These are phyloP conservation scores for Mormoops blainvillei DNA, from an alignment of 2,113 vertebrate genomes.

Conservation along the genomic window DNA sequence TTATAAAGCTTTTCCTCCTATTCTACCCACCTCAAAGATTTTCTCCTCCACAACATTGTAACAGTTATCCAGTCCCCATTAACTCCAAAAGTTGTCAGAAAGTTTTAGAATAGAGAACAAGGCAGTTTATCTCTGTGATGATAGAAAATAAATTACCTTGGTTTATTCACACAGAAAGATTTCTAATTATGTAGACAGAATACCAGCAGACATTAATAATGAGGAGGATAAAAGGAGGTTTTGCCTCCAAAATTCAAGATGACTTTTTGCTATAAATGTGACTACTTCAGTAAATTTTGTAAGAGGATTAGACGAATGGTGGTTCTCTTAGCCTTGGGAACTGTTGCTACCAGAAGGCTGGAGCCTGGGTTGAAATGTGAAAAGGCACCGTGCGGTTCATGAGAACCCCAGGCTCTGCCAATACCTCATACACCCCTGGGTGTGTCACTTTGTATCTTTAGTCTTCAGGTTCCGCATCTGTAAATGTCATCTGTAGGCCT, in stretches of 20 bases:
- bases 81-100: conserved; percentile 7
- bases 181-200: conserved; percentile 5
- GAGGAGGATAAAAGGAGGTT: not conserved
- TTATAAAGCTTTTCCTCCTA: not conserved
- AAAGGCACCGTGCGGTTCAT: not conserved
- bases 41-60: not conserved
- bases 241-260: conserved; percentile 18
- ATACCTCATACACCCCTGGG: no score
- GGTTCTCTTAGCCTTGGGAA: not conserved
- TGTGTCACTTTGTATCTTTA: not conserved
- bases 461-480: not conserved
- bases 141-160: conserved; percentile 45
- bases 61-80: not conserved
- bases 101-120: conserved; percentile 25
- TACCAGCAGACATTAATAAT: not conserved
- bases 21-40: not conserved
- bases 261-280: not conserved
- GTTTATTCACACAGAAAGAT: conserved; percentile 8
- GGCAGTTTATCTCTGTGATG: not conserved
- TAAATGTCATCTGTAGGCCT: not conserved
- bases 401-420: not conserved
- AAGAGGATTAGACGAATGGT: not conserved
- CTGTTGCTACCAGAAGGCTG: not conserved
- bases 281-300: not conserved
- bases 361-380: not conserved